These are phyloP conservation scores for Prinia subflava DNA, from an alignment of 2,113 vertebrate species.

Conservation along the genomic window DNA sequence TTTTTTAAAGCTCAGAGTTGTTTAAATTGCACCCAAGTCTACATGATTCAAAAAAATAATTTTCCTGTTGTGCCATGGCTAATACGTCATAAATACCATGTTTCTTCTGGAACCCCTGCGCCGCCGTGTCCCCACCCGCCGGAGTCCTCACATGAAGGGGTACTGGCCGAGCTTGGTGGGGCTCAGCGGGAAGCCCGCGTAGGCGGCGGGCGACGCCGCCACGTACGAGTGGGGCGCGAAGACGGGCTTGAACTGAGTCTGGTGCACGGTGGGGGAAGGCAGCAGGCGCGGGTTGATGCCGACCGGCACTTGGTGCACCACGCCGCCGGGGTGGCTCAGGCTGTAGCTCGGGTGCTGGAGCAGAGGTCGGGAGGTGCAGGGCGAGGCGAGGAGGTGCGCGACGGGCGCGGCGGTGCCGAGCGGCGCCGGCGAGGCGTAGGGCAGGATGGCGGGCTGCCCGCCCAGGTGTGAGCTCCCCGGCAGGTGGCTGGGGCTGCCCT, in stretches of 20 bases:
- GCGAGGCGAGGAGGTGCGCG: slow-evolving; percentile 92
- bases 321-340: slow-evolving; percentile 83
- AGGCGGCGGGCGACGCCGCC: slow-evolving; percentile 91
- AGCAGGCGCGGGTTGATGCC: slow-evolving; percentile 93
- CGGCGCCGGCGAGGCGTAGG: slow-evolving; percentile 84
- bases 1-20: slow-evolving; percentile 93
- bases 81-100: slow-evolving; percentile 87
- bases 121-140: no score
- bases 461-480: slow-evolving; percentile 72
- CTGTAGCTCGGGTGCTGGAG: slow-evolving; percentile 85
- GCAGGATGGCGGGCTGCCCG: slow-evolving; percentile 86
- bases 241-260: slow-evolving; percentile 92
- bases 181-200: slow-evolving; percentile 92
- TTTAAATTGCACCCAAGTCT: slow-evolving; percentile 98
- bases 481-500: slow-evolving; percentile 91
- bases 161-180: slow-evolving; percentile 97
- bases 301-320: slow-evolving; percentile 92
- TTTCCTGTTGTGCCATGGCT: slow-evolving; percentile 96
- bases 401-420: slow-evolving; percentile 86
- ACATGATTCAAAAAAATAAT: slow-evolving; percentile 93
- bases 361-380: slow-evolving; percentile 87
- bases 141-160: slow-evolving; percentile 94
- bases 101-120: slow-evolving; percentile 56
- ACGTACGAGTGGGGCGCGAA: slow-evolving; percentile 94
- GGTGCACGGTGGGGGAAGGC: slow-evolving; percentile 91